phyloP scores from a whole-genome alignment of 2,113 vertebrate genomes.

The Felis chaus region DNA sequence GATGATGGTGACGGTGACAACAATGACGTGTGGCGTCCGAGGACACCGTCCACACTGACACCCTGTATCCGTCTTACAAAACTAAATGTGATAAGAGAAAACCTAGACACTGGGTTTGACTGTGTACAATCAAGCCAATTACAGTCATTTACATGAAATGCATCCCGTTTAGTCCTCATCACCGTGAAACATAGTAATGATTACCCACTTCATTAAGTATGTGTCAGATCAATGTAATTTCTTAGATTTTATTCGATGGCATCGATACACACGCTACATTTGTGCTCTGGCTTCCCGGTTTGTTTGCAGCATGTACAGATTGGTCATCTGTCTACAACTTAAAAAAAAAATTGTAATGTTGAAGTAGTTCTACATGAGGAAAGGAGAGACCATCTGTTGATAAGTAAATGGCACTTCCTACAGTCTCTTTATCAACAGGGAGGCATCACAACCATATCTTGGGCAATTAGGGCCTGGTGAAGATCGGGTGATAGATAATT shows the following conservation, averaged over 20 bases:
- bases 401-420: background rate
- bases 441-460: background rate
- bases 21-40: no score
- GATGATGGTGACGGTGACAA: no score
- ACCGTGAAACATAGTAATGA: slow-evolving; percentile 15
- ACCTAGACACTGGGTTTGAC: background rate
- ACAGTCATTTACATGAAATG: background rate
- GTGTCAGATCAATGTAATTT: slow-evolving; percentile 52
- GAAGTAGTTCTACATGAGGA: background rate
- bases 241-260: slow-evolving; percentile 28
- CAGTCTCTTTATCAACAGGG: background rate
- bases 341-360: background rate
- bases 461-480: background rate
- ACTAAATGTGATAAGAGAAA: background rate
- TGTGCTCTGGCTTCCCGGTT: background rate
- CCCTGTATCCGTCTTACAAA: background rate
- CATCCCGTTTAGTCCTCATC: slow-evolving; percentile 3
- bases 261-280: background rate
- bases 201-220: slow-evolving; percentile 47
- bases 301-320: background rate
- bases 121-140: background rate
- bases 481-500: background rate
- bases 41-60: background rate
- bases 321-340: background rate
- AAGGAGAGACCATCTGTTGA: background rate